Evolutionary conservation across 2,113 vertebrate species (phyloP).

Genomic region (Toxostoma redivivum): DNA sequence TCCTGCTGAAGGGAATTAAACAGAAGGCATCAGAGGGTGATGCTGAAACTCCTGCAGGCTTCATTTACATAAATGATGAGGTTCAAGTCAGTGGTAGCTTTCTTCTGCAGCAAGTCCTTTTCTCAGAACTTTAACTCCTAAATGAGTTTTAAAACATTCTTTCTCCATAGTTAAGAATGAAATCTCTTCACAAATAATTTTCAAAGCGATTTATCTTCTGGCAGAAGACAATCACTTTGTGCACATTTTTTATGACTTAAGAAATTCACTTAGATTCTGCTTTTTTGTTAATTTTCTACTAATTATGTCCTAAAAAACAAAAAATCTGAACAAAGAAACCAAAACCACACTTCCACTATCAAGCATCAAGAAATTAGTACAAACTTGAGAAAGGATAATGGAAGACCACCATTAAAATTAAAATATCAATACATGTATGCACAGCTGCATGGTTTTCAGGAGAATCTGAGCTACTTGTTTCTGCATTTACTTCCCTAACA

Average conservation of each 20-base stretch:
- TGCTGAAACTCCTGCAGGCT: background rate
- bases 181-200: background rate
- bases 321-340: background rate
- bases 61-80: conserved; percentile 19
- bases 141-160: background rate
- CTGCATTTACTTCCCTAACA: background rate
- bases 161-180: background rate
- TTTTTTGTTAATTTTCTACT: background rate
- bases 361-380: background rate
- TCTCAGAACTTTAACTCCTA: background rate
- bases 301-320: background rate
- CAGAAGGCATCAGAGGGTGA: conserved; percentile 27
- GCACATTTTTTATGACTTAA: background rate
- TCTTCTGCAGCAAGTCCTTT: background rate
- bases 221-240: background rate
- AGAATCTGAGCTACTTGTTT: background rate
- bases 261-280: background rate
- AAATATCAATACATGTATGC: background rate
- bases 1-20: conserved; percentile 5
- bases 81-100: background rate
- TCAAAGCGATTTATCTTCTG: background rate
- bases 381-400: background rate
- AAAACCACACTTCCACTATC: background rate
- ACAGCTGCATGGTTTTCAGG: background rate
- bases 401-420: background rate